Evolutionary conservation across 2,888 invertebrate species (phyloP), one percentile per base, ranked within the genome.

Genomic region (Microchrysa polita): DNA sequence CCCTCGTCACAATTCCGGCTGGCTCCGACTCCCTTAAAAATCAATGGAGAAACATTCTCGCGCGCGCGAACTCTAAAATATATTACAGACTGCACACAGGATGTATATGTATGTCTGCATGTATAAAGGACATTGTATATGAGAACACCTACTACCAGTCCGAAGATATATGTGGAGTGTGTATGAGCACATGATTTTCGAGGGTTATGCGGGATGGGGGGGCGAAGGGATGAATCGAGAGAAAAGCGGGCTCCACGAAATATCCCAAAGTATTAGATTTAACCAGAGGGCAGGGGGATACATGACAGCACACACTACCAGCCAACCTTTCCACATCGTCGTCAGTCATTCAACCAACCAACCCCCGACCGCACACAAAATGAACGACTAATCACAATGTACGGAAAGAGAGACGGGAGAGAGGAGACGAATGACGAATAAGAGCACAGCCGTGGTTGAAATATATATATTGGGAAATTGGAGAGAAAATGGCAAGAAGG

Each of bases 51-150:
- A 77, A 76, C 40, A 42, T 69, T 76, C 76, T 77, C 75, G 76
- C 78, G 78, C 73, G 76, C 77, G 77, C 77, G 78, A 78, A 77
- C 79, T 78, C 76, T 77, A 78, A 77, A 77, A 77, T 74, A 73
- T 74, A 74, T 77, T 77, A 55, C 7, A 34, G 57, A 27, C 44
- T 67, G 22, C 18, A 57, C 16, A 55, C 20, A 44, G 20, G 14
- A 52, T 71, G 53, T 27, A 52, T 27, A 61, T 67, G 53, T 27
- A 52, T 27, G 67, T 67, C 40, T 18, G 63, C 7, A 34, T 34
- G 27, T 34, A 34, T 72, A 42, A 55, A 22, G n/a, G n/a, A n/a
- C n/a, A n/a, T n/a, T n/a, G n/a, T n/a, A n/a, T n/a, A 18, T 42
- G 27, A 67, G 61, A 65, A 7, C 27, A 23, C 40, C 42, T 22